phyloP scores from a whole-genome alignment of 2,888 invertebrate species.

The Leucophenga montana region DNA sequence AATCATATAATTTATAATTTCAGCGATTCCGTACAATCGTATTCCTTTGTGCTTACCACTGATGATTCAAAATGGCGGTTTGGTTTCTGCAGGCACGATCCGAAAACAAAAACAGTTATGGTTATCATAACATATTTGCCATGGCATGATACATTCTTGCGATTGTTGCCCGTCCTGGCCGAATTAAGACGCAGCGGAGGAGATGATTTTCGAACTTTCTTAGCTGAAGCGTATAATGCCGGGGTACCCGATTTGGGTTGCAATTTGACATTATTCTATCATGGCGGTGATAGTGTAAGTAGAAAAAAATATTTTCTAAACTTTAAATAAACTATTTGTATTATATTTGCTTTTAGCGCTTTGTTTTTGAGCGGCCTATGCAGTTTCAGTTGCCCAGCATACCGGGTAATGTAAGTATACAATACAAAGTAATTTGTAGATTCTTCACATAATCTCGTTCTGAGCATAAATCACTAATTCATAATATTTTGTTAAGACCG shows the following conservation, averaged over 20 bases:
- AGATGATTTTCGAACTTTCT: conserved; percentile 74
- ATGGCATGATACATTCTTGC: conserved; percentile 95
- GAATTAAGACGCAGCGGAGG: conserved; percentile 66
- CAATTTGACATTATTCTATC: conserved; percentile 78
- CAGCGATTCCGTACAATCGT: conserved; percentile 91
- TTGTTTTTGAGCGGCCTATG: conserved; percentile 85
- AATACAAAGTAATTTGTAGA: too few species aligned
- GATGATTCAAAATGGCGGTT: conserved; percentile 97
- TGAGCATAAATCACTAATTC: too few species aligned
- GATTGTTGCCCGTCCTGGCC: conserved; percentile 67
- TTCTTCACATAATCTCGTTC: too few species aligned
- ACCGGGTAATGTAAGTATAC: conserved; percentile 89
- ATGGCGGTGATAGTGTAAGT: conserved; percentile 77
- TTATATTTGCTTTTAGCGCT: conserved; percentile 79
- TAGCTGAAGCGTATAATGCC: conserved; percentile 80
- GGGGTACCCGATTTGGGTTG: conserved; percentile 81
- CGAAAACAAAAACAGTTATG: conserved; percentile 88
- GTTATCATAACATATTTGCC: conserved; percentile 91
- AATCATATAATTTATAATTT: conserved; percentile 33
- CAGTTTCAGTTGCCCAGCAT: conserved; percentile 92
- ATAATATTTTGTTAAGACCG: too few species aligned
- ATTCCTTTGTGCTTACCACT: conserved; percentile 97
- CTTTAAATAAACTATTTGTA: conserved; percentile 70
- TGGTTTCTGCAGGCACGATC: conserved; percentile 97
- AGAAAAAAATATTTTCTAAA: not conserved